Evolutionary conservation across 2,888 invertebrate genomes (phyloP), one percentile per base, ranked within the genome.

Genomic region (Megalurothrips usitatus): DNA sequence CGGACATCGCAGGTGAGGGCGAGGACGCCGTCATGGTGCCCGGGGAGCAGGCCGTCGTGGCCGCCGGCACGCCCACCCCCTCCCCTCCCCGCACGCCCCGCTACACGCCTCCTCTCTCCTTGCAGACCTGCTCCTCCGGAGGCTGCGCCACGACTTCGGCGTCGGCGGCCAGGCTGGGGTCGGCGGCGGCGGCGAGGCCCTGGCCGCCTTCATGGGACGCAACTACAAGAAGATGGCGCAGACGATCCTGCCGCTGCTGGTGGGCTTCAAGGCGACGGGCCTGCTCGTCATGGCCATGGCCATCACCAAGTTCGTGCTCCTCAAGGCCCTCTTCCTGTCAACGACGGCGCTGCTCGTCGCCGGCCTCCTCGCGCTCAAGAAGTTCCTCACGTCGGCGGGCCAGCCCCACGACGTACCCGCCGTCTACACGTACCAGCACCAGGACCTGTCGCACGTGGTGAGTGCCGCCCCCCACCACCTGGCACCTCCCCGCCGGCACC

Each of bases 211-310:
- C 23, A 26, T 75, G 23, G 68, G 23, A 11, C 68, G 68, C 26
- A 75, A 75, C 68, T 75, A 75, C 68, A 75, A 75, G 68, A 75
- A 75, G 68, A 75, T 75, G 68, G 68, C 68, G 68, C 68, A 75
- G 68, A 75, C 68, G 26, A 75, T 81, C 75, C 75, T 81, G 49
- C 81, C 81, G 49, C 78, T 81, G 49, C 78, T 81, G 48, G 78
- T 81, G 52, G 81, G 81, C 49, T 81, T 81, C 78, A 81, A 81
- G 52, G 78, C 78, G 26, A 81, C 81, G 17, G 81, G 81, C 14
- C 17, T 81, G 28, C 47, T 81, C 23, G 78, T 81, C 81, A 78
- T 81, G 78, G 81, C 78, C 48, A 81, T 81, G 17, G 75, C 78
- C 48, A 28, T 78, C 43, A 78, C 78, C 48, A 81, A 81, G 52